Conservation (phyloP, 2,888 invertebrate species). For the Koerneria pararmatus region DNA sequence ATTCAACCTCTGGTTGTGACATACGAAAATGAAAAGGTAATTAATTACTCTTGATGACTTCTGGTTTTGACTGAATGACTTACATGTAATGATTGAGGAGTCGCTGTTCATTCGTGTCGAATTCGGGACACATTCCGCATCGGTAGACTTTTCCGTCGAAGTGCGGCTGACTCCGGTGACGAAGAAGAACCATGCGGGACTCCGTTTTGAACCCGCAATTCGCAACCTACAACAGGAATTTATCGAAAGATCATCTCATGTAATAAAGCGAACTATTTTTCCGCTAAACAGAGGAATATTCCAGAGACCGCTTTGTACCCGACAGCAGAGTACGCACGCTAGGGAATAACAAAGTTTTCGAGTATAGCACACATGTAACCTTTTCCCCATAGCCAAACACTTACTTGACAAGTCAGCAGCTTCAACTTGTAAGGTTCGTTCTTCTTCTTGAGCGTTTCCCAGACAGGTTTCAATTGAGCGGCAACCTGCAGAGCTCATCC, state of each 20-base stretch:
- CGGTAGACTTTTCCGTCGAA: conserved; percentile 41
- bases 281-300: too few species aligned
- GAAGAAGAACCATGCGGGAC: conserved; percentile 37
- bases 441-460: conserved; percentile 48
- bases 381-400: not conserved
- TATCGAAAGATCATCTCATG: not conserved
- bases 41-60: too few species aligned
- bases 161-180: conserved; percentile 47
- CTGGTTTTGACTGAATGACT: conserved; percentile 25
- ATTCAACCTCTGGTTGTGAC: too few species aligned
- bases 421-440: conserved; percentile 53
- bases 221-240: not conserved
- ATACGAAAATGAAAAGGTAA: too few species aligned
- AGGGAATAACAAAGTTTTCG: not conserved
- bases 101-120: conserved; percentile 51
- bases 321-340: too few species aligned
- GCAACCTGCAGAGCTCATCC: conserved; percentile 40
- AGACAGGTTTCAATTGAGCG: conserved; percentile 55
- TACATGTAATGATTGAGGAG: conserved; percentile 52
- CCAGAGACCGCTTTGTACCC: too few species aligned
- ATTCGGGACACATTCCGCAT: conserved; percentile 54
- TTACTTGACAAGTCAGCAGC: conserved; percentile 36
- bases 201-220: conserved; percentile 54
- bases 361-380: not conserved
- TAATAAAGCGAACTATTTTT: not conserved